Conservation (phyloP, 37 sponge, comb jelly and placozoan species). For the Corticium candelabrum region DNA sequence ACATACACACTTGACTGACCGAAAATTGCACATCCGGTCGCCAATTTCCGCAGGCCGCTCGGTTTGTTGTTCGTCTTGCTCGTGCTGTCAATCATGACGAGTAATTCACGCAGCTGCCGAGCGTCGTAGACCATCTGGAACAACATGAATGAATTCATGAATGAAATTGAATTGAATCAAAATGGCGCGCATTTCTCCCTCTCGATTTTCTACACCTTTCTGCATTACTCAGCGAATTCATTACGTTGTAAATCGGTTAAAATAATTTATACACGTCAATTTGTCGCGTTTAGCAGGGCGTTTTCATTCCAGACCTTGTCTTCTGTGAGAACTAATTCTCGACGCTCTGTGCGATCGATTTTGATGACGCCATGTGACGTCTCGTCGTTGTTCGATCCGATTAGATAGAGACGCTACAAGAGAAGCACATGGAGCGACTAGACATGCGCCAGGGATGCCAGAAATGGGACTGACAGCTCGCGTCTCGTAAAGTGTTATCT, state of each 20-base stretch:
- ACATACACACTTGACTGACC: too few relatives aligned
- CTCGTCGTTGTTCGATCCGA: slow-evolving; percentile 52
- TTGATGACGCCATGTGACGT: slow-evolving; percentile 48
- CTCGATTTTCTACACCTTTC: too few relatives aligned
- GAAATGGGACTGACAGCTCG: not conserved
- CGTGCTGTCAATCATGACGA: slow-evolving; percentile 45
- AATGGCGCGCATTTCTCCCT: not conserved
- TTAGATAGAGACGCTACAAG: slow-evolving; percentile 38
- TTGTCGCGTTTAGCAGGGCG: too few relatives aligned
- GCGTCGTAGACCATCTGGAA: not conserved
- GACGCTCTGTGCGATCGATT: slow-evolving; percentile 49
- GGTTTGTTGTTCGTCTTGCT: slow-evolving; percentile 29
- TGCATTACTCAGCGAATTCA: too few relatives aligned
- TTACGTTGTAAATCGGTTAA: not conserved
- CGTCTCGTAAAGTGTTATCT: slow-evolving; percentile 23
- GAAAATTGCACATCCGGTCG: slow-evolving; percentile 66
- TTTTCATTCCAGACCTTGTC: slow-evolving; percentile 2
- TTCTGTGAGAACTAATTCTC: not conserved
- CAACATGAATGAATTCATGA: not conserved
- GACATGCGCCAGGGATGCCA: too few relatives aligned
- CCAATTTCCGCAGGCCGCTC: slow-evolving; percentile 46
- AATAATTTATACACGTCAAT: too few relatives aligned
- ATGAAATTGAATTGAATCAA: too few relatives aligned
- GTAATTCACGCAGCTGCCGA: slow-evolving; percentile 21
- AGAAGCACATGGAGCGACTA: too few relatives aligned